Percentiles rank a stretch among this genome's conserved stretches.
Conservation (phyloP, 1,140 invertebrate species). For the Copidosoma floridanum region DNA sequence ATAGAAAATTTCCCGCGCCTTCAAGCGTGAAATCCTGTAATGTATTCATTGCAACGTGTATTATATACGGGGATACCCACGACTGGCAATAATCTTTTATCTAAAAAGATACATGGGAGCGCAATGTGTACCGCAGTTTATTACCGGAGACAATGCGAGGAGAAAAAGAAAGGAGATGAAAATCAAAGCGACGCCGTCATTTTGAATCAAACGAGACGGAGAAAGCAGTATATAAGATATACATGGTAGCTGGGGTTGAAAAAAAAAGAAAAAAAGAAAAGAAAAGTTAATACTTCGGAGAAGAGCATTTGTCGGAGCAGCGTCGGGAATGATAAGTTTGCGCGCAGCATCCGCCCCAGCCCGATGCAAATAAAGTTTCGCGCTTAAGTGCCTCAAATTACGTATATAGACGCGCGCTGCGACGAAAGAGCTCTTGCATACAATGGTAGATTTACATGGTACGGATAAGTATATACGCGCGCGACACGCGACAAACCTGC, state of each 20-base stretch:
- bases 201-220: background rate
- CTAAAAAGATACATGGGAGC: no score
- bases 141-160: background rate
- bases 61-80: no score
- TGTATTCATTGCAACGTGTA: no score
- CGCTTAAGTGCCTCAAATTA: constrained; percentile 21
- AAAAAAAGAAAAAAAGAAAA: no score
- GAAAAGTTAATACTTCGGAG: background rate
- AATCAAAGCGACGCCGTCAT: background rate
- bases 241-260: no score
- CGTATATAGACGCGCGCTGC: background rate
- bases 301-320: no score
- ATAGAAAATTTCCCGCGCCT: no score
- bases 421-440: no score
- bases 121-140: background rate
- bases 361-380: constrained; percentile 23
- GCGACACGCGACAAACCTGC: no score
- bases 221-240: background rate
- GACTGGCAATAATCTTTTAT: no score
- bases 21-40: no score
- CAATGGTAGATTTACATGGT: constrained; percentile 19
- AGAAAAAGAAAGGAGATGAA: background rate
- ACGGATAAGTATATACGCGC: no score
- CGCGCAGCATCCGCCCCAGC: background rate
- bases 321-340: background rate